Conservation (phyloP, 2,888 invertebrate genomes). For the Cheiracanthium punctorium region DNA sequence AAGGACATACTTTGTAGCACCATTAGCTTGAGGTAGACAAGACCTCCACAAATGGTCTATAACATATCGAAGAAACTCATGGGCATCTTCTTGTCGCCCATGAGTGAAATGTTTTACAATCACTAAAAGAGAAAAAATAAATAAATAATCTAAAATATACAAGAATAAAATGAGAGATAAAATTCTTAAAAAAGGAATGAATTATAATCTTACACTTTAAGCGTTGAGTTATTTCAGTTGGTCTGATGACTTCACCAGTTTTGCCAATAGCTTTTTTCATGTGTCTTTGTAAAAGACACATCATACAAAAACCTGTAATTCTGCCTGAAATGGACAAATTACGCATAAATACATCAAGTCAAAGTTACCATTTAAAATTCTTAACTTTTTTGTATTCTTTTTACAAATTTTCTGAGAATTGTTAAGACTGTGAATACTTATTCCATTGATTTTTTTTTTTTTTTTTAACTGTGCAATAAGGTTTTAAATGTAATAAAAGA, state of each 20-base stretch:
- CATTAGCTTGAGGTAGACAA: conserved; percentile 78
- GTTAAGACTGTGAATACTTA: no score
- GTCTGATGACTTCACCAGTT: conserved; percentile 79
- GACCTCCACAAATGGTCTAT: conserved; percentile 95
- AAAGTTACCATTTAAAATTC: no score
- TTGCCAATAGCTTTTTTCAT: conserved; percentile 74
- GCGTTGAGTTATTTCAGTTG: conserved; percentile 84
- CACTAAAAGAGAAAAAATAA: conserved; percentile 74
- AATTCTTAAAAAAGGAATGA: neutral
- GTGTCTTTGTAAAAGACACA: conserved; percentile 76
- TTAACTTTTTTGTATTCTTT: no score
- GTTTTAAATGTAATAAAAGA: no score
- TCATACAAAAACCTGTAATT: conserved; percentile 75
- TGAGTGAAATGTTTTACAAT: conserved; percentile 90
- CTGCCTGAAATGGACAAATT: conserved; percentile 39
- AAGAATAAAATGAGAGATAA: neutral
- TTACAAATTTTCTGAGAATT: no score
- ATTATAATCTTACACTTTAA: conserved; percentile 82
- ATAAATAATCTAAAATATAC: conserved; percentile 1
- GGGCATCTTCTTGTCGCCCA: conserved; percentile 97
- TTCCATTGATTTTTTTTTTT: no score
- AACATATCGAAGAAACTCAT: conserved; percentile 95
- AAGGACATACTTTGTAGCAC: conserved; percentile 78
- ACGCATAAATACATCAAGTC: no score
- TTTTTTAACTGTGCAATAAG: no score